A percentile compares a stretch with the other conserved stretches of the same genome.
Evolutionary conservation across 2,888 invertebrate genomes (phyloP).

Genomic region (Altica lythri): DNA sequence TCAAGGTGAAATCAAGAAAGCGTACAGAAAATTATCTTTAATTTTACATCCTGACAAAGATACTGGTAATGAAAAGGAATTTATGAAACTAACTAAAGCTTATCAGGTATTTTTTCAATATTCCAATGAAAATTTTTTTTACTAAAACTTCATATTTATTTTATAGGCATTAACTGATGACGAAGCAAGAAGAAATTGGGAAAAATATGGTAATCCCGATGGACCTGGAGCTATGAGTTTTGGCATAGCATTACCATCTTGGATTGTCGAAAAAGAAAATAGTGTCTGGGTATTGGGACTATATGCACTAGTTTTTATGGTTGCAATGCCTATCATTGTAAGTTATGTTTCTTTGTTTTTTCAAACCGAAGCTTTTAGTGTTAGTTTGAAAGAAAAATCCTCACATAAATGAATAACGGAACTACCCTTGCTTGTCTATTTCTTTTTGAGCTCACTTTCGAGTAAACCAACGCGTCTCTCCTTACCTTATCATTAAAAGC

Average conservation of each 20-base stretch:
- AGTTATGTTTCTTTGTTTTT: too few species aligned
- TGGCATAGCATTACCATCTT: slow-evolving; percentile 98
- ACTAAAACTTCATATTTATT: slow-evolving; percentile 13
- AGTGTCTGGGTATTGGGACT: slow-evolving; percentile 96
- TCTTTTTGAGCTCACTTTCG: too few species aligned
- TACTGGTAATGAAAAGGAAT: slow-evolving; percentile 94
- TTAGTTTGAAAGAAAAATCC: too few species aligned
- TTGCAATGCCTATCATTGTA: slow-evolving; percentile 86
- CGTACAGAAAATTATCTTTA: slow-evolving; percentile 91
- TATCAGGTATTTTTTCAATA: slow-evolving; percentile 67
- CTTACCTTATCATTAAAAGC: too few species aligned
- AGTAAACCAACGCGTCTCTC: too few species aligned
- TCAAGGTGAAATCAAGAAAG: slow-evolving; percentile 89
- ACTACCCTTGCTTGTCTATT: neutral
- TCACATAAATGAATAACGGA: too few species aligned
- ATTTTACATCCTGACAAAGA: slow-evolving; percentile 97
- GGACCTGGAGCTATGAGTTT: slow-evolving; percentile 99
- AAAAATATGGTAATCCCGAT: slow-evolving; percentile 99
- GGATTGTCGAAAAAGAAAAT: slow-evolving; percentile 99
- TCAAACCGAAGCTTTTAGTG: too few species aligned
- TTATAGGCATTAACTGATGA: slow-evolving; percentile 95
- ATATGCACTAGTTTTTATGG: slow-evolving; percentile 97
- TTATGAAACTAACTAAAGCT: slow-evolving; percentile 96
- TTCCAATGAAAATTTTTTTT: neutral
- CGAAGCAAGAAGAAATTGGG: slow-evolving; percentile 96